Percentiles rank a stretch among this genome's conserved stretches.
Conservation (phyloP, 2,113 vertebrate species). For the Misgurnus anguillicaudatus region DNA sequence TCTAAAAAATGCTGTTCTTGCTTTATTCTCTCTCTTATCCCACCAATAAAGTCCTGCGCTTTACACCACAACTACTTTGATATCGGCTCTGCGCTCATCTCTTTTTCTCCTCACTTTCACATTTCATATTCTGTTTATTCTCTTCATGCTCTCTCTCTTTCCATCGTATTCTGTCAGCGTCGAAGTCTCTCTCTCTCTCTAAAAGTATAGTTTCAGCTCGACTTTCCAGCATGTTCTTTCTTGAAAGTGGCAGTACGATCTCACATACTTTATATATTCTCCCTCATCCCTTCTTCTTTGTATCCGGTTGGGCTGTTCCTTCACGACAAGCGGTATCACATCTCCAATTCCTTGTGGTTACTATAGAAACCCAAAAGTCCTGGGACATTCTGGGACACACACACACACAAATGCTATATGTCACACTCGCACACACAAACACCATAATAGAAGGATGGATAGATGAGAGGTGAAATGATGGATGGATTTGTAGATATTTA, state of each 20-base stretch:
- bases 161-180: background rate
- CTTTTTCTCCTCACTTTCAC: background rate
- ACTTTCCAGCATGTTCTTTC: background rate
- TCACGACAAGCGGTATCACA: slow-evolving; percentile 15
- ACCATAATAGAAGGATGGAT: no score
- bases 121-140: slow-evolving; percentile 9
- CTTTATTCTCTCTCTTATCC: background rate
- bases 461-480: background rate
- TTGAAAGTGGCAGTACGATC: background rate
- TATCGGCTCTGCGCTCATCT: slow-evolving; percentile 7
- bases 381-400: background rate
- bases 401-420: background rate
- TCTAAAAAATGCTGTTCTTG: slow-evolving; percentile 4
- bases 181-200: background rate
- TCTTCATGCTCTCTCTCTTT: background rate
- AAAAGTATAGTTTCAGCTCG: no score
- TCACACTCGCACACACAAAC: no score
- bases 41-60: background rate
- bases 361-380: slow-evolving; percentile 19
- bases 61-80: slow-evolving; percentile 5
- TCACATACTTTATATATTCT: background rate
- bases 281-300: background rate
- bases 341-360: slow-evolving; percentile 15
- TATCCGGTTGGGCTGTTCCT: background rate
- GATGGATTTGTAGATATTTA: no score